Evolutionary conservation across 2,888 invertebrate genomes (phyloP).

Genomic region (Pterobdella sp.): DNA sequence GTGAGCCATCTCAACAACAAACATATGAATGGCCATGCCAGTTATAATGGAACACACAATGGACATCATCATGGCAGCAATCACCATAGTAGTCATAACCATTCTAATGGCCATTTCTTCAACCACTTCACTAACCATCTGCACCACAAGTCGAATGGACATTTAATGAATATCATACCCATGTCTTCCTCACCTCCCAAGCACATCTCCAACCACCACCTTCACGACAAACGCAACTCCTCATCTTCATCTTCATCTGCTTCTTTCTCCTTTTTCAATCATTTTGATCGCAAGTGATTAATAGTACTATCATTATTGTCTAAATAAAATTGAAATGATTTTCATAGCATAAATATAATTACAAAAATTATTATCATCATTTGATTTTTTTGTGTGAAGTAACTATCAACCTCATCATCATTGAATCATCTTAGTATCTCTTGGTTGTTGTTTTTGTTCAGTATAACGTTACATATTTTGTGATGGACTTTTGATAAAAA

Average conservation of each 20-base stretch:
- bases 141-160: slow-evolving; percentile 21
- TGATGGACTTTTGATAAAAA: too few relatives aligned
- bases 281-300: slow-evolving; percentile 6
- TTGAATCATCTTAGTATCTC: too few relatives aligned
- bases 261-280: background rate
- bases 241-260: background rate
- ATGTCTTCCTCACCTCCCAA: slow-evolving; percentile 27
- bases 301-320: too few relatives aligned
- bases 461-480: too few relatives aligned
- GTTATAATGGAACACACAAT: background rate
- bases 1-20: background rate
- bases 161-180: slow-evolving; percentile 16
- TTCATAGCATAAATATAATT: too few relatives aligned
- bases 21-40: background rate
- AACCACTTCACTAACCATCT: slow-evolving; percentile 15
- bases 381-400: too few relatives aligned
- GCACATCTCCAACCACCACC: background rate
- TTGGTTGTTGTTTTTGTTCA: too few relatives aligned
- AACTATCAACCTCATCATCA: too few relatives aligned
- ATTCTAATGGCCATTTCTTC: background rate
- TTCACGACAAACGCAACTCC: slow-evolving; percentile 1
- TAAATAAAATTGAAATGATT: too few relatives aligned
- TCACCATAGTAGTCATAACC: background rate
- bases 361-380: too few relatives aligned
- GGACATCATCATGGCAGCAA: background rate